These are phyloP conservation scores for Myodes glareolus DNA, from an alignment of 2,113 vertebrate species.

Conservation along the genomic window DNA sequence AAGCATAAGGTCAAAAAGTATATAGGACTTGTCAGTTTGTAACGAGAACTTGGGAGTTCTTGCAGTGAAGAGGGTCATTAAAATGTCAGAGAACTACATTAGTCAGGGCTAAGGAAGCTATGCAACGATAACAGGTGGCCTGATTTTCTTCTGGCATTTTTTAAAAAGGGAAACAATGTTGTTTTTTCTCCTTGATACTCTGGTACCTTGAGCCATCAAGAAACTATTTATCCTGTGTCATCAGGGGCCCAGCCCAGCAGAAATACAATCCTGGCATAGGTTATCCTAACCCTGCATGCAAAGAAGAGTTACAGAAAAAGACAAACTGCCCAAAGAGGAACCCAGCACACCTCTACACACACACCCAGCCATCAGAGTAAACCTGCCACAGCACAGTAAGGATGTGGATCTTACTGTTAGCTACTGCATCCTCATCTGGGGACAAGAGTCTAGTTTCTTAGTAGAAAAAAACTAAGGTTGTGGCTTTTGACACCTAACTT, in stretches of 20 bases:
- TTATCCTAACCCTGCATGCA: neutral
- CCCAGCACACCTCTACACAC: neutral
- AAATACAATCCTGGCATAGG: neutral
- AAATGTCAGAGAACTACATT: neutral
- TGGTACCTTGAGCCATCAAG: neutral
- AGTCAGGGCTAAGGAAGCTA: neutral
- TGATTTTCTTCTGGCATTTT: neutral
- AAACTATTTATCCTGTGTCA: neutral
- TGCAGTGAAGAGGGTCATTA: neutral
- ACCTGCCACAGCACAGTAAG: neutral
- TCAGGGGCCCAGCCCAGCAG: neutral
- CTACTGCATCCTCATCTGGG: neutral
- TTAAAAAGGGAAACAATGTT: neutral
- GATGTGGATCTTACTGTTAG: neutral
- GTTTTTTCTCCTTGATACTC: neutral
- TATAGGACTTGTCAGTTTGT: neutral
- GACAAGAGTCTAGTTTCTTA: neutral
- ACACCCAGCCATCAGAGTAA: neutral
- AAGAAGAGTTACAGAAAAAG: neutral
- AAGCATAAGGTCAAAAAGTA: neutral
- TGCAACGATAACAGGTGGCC: neutral
- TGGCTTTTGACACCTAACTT: neutral
- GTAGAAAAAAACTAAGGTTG: neutral
- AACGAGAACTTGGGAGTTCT: neutral
- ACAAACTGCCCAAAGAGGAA: no score